These are phyloP conservation scores for Sitta europaea DNA, from an alignment of 2,113 vertebrate genomes.

Conservation along the genomic window DNA sequence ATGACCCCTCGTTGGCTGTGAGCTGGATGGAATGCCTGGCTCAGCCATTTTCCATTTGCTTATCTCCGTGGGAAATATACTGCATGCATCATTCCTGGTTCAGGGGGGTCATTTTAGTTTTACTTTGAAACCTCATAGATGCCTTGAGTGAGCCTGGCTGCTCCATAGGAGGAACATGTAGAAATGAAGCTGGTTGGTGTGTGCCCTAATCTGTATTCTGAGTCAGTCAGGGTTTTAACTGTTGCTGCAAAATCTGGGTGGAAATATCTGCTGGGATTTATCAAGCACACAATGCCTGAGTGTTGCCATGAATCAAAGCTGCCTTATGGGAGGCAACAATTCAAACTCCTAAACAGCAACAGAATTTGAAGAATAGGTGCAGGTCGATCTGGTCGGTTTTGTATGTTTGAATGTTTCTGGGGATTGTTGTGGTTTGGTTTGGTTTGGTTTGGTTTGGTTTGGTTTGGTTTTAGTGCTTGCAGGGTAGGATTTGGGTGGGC, in stretches of 20 bases:
- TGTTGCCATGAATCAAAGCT: background rate
- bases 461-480: fast-evolving
- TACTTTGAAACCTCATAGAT: background rate
- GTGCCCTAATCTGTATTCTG: background rate
- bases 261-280: conserved; percentile 2
- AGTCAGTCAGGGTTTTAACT: background rate
- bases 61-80: background rate
- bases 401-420: background rate
- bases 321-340: background rate
- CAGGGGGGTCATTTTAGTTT: background rate
- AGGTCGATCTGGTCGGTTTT: fast-evolving
- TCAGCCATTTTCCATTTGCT: background rate
- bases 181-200: background rate
- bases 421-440: background rate
- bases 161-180: background rate
- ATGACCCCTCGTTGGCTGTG: background rate
- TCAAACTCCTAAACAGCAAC: background rate
- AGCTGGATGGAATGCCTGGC: background rate
- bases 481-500: background rate
- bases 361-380: background rate
- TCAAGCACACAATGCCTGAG: background rate
- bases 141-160: background rate
- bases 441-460: too few relatives aligned
- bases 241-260: background rate
- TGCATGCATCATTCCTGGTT: background rate